Conservation (phyloP, 2,797 vertebrate genomes). For the Galago senegalensis region DNA sequence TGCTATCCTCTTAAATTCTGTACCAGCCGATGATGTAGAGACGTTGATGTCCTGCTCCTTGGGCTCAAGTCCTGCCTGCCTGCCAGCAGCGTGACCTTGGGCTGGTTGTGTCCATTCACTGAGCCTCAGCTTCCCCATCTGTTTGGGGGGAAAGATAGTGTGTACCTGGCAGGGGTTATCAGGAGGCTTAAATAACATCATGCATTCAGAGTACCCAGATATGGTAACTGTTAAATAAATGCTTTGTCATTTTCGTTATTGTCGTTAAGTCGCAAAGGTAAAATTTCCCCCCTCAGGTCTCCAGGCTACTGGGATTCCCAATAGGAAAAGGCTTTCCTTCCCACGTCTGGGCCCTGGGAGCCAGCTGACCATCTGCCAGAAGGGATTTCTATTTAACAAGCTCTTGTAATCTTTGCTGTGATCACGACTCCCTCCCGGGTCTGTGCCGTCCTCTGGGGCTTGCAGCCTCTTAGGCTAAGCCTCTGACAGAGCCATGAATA, state of each 20-base stretch:
- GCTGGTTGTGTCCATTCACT: rapidly evolving
- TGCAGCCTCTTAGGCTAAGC: slow-evolving; percentile 71
- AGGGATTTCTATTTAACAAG: slow-evolving; percentile 74
- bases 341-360: neutral
- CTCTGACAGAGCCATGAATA: slow-evolving; percentile 59
- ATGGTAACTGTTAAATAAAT: rapidly evolving
- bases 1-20: neutral
- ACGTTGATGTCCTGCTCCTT: neutral
- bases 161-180: rapidly evolving
- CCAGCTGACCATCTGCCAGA: slow-evolving; percentile 77
- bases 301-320: neutral
- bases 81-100: neutral
- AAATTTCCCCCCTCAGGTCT: neutral
- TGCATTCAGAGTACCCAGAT: rapidly evolving
- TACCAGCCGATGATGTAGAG: rapidly evolving
- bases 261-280: neutral
- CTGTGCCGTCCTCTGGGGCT: neutral
- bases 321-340: neutral
- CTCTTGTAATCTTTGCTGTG: slow-evolving; percentile 76
- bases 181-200: neutral
- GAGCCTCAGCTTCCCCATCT: neutral
- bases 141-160: neutral
- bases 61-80: neutral
- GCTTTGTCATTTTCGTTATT: neutral
- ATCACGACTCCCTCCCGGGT: neutral